Base-by-base conservation (phyloP, 2,888 invertebrate genomes). In the Spodoptera exigua region DNA sequence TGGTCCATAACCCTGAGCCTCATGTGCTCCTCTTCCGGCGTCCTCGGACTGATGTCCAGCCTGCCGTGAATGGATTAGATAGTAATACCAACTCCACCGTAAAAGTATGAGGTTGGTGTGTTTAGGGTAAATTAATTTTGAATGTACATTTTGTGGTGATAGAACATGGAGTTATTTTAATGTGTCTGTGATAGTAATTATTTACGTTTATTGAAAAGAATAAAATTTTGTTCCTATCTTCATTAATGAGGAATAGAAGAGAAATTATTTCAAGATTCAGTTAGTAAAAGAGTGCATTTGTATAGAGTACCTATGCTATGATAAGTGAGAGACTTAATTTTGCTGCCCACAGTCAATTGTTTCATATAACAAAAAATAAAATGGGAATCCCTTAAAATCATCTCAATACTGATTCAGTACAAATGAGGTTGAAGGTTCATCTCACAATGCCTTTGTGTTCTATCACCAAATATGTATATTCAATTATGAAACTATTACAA, bases 1-100 rank as follows among this genome's bases (percentile, higher is more conserved):
- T 98, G 98, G 96, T 98, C 73, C 99, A 99, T 86, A 96, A 96
- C 16, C 98, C 99, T 39, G 98, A 98, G 83, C 98, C 98, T 0
- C 98, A 98, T 82, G 97, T 98, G 1, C 90, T 98, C 58, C 91
- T 98, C 18, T 98, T 98, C 86, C 93, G 97, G 27, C 94, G 97
- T 78, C 95, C 95, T 3, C 81, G 93, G 61, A 82, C 87, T 0
- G 90, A 91, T 32, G 82, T 86, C 47, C 86, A 80, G 13, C 61
- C 82, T 0, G 82, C 83, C 0, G 83, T 90, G 0, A 91, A 91
- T 4, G 88, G 88, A 0, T 74, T 92, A 35, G 90, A 91, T 71
- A 74, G 76, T 21, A 91, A 84, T 60, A 86, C 85, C 10, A 86
- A 80, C 17, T 79, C 90, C 0, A 64, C 88, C 0, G 89, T 92